Percentiles rank a stretch among this genome's conserved stretches.
Conservation (phyloP, 2,113 vertebrate genomes). For the Lates calcarifer region DNA sequence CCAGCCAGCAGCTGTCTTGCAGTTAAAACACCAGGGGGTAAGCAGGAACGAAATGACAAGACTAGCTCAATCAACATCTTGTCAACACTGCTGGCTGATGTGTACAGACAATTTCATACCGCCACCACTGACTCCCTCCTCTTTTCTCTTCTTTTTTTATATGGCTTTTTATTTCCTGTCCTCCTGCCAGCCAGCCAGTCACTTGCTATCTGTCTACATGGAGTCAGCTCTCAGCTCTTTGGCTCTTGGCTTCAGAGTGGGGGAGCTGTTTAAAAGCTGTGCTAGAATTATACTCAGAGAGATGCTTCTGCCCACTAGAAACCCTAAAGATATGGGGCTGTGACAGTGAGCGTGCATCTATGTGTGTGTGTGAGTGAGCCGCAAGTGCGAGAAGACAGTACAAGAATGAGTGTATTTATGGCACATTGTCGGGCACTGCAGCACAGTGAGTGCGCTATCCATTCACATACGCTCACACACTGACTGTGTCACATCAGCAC, state of each 20-base stretch:
- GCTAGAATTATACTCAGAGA: constrained; percentile 73
- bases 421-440: constrained; percentile 71
- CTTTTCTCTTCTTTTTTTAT: constrained; percentile 56
- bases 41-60: constrained; percentile 82
- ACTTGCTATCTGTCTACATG: constrained; percentile 76
- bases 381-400: constrained; percentile 50
- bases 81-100: constrained; percentile 84
- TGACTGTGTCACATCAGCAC: constrained; percentile 78
- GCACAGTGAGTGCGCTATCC: constrained; percentile 62
- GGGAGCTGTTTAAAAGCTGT: constrained; percentile 64
- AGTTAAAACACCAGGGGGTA: constrained; percentile 82
- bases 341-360: constrained; percentile 46
- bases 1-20: constrained; percentile 78
- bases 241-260: constrained; percentile 69
- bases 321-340: constrained; percentile 68
- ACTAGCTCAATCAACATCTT: constrained; percentile 86
- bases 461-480: constrained; percentile 56
- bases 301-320: constrained; percentile 73
- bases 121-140: constrained; percentile 62
- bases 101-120: constrained; percentile 84
- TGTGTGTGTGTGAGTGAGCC: constrained; percentile 15
- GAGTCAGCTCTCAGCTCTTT: constrained; percentile 78
- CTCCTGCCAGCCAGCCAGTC: constrained; percentile 78
- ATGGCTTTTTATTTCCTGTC: constrained; percentile 76
- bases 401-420: constrained; percentile 69